Conservation (phyloP, 2,113 vertebrate species). For the Trichomycterus rosablanca region DNA sequence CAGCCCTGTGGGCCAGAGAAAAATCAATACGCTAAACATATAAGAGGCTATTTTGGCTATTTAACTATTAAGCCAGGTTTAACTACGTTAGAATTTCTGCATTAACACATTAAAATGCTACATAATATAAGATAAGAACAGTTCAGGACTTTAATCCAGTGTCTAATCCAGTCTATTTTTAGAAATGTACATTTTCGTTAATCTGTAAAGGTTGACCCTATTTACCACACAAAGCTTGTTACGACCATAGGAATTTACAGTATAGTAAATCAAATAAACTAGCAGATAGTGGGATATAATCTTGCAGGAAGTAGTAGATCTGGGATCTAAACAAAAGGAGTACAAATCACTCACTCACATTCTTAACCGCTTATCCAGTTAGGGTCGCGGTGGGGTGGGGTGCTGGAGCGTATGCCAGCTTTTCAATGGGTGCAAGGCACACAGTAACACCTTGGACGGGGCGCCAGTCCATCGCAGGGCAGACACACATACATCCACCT, state of each 20-base stretch:
- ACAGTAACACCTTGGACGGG: too few species aligned
- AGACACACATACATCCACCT: too few species aligned
- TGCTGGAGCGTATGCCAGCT: too few species aligned
- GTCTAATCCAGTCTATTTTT: neutral
- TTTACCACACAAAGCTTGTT: neutral
- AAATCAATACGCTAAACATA: conserved; percentile 20
- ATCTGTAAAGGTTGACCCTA: neutral
- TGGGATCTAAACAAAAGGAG: too few species aligned
- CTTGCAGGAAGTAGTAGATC: too few species aligned
- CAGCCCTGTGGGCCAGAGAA: neutral
- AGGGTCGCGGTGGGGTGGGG: too few species aligned
- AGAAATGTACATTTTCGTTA: neutral
- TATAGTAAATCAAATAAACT: too few species aligned
- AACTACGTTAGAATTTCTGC: neutral
- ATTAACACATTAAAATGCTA: conserved; percentile 16
- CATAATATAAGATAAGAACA: conserved; percentile 5
- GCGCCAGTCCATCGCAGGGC: too few species aligned
- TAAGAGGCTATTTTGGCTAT: neutral
- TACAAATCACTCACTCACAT: too few species aligned
- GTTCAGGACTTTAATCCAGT: neutral
- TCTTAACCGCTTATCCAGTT: too few species aligned
- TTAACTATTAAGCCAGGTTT: neutral
- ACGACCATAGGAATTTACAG: neutral
- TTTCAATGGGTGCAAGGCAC: too few species aligned
- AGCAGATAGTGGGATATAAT: too few species aligned